Base-by-base conservation (phyloP, 2,797 vertebrate species). In the Trachurus trachurus region DNA sequence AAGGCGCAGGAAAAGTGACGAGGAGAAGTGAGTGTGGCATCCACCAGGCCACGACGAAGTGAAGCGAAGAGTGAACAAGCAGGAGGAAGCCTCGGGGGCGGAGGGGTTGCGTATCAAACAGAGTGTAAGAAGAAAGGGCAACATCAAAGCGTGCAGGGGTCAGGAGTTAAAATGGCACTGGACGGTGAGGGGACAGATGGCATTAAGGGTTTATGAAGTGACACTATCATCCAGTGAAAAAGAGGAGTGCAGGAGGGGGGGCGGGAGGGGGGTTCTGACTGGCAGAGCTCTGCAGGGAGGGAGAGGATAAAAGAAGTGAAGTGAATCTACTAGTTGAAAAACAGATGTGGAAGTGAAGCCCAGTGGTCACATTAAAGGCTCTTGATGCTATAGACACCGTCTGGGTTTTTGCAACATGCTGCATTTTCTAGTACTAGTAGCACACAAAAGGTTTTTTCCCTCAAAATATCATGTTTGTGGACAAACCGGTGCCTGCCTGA, bases 101-200 rank as follows among this genome's bases (percentile, higher is more conserved):
- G 45, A 65, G n/a, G 71, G 44, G 47, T 26, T 65, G 66, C 63
- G 50, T 82, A 83, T 76, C 59, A 70, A 82, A 37, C 21, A 0
- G 75, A 54, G 83, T 9, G 70, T n/a, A 42, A 75, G 80, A 72
- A 70, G 70, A 87, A 54, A 84, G 82, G 87, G 80, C 77, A 72
- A 90, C 83, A 87, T 91, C 89, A 92, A 91, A 92, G 91, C 57
- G 2, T 12, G 72, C 66, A 40, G 81, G 71, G 90, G 87, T 92
- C 90, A 78, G 0, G 71, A 84, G 87, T 82, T 61, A 74, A 88
- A 88, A 82, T 58, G 78, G 68, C 74, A 37, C 60, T 9, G 81
- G 82, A 73, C 52, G 61, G 40, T 49, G 44, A 53, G 76, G 74
- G 78, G 84, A 13, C 76, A 49, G 86, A 75, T 56, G 31, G 2